Evolutionary conservation across 2,888 invertebrate genomes (phyloP), one percentile per base, ranked within the genome.

Genomic region (Lepeophtheirus nordmannii): DNA sequence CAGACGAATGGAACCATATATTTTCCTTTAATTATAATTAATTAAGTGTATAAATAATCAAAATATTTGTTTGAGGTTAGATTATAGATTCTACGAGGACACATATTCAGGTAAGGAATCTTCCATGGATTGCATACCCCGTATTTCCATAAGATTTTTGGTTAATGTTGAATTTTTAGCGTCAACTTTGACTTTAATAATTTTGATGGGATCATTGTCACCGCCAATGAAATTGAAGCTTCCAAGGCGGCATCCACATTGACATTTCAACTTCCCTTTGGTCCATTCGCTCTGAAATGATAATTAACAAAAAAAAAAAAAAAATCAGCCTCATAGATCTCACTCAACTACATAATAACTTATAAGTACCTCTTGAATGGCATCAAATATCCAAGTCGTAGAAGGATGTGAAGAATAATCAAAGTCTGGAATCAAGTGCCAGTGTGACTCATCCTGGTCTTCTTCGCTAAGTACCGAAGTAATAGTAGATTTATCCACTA

Each of bases 161-260:
- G 53, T 22, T 14, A 30, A 8, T n/a, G 30, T 3, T n/a, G 20
- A n/a, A 5, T 14, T 17, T 38, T 22, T 23, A 56, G 23, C 8
- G 23, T 63, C 63, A 41, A 84, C 77, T 79, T 83, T 83, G 73
- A 83, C 83, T 69, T 78, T 78, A 58, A 82, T 79, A 68, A 84
- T 75, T 74, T 82, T 81, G 59, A 84, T 79, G 23, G 82, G 75
- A 14, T 84, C 83, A 69, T 82, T 82, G 71, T 78, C 75, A 37
- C 83, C 82, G 1, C 82, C 80, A 37, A 83, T 75, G 75, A 82
- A 85, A 74, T 85, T 82, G 73, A 84, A 85, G 8, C 81, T 80
- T 10, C 85, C 85, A 39, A 85, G 76, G 75, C 82, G 78, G 46
- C 77, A 77, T 58, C 79, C 76, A 74, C 85, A 85, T 68, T 79